These are phyloP conservation scores for Chrysomela aeneicollis DNA, from an alignment of 2,888 invertebrate genomes.

Conservation along the genomic window DNA sequence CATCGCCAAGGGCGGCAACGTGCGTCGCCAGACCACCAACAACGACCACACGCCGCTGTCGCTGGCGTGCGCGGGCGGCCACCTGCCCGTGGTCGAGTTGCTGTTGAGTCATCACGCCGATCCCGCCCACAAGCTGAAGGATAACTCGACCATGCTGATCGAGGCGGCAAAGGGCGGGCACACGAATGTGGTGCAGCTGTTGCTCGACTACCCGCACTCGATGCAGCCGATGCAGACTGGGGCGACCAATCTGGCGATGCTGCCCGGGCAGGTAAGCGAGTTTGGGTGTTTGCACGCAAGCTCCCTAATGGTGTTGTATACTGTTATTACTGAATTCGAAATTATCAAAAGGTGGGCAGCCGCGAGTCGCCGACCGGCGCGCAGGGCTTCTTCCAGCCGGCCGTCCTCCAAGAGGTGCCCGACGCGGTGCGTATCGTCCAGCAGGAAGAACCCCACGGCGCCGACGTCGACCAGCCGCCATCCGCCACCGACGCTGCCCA, in stretches of 20 bases:
- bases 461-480: slow-evolving; percentile 54
- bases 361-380: slow-evolving; percentile 58
- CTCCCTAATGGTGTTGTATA: no score
- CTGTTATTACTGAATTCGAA: no score
- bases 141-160: slow-evolving; percentile 98
- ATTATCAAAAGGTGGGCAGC: slow-evolving; percentile 47
- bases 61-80: slow-evolving; percentile 95
- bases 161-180: slow-evolving; percentile 99
- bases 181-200: slow-evolving; percentile 91
- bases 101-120: slow-evolving; percentile 92
- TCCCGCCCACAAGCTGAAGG: slow-evolving; percentile 96
- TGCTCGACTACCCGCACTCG: slow-evolving; percentile 93
- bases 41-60: slow-evolving; percentile 98
- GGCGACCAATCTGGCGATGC: slow-evolving; percentile 56
- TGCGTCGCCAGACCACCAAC: slow-evolving; percentile 79
- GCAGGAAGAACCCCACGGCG: slow-evolving; percentile 59
- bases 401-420: slow-evolving; percentile 67
- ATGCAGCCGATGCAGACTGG: slow-evolving; percentile 75
- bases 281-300: no score
- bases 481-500: slow-evolving; percentile 19
- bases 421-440: slow-evolving; percentile 67
- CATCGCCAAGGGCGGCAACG: slow-evolving; percentile 71
- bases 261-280: slow-evolving; percentile 53
- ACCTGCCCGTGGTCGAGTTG: slow-evolving; percentile 91
- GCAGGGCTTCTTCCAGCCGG: slow-evolving; percentile 45